A percentile compares a stretch with the other conserved stretches of the same genome.
Evolutionary conservation across 2,113 vertebrate genomes (phyloP).

Genomic region (Halcyon malimbica): DNA sequence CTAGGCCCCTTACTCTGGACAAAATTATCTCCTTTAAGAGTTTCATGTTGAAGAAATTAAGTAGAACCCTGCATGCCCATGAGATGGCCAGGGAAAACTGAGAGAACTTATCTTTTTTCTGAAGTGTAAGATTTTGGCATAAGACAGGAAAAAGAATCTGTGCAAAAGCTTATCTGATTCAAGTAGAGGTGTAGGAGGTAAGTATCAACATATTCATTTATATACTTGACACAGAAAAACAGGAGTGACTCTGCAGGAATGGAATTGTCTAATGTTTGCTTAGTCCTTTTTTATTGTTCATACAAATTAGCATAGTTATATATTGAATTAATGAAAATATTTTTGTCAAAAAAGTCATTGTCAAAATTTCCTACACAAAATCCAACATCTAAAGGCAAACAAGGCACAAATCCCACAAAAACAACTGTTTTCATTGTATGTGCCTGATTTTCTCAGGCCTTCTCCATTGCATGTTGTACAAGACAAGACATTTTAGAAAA

Average conservation of each 20-base stretch:
- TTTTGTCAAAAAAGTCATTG: background rate
- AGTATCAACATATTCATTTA: background rate
- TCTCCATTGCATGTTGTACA: background rate
- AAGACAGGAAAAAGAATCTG: background rate
- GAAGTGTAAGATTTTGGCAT: background rate
- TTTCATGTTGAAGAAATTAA: background rate
- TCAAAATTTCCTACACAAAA: constrained; percentile 42
- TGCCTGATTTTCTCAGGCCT: background rate
- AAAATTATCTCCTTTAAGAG: background rate
- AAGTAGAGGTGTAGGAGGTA: background rate
- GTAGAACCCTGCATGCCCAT: background rate
- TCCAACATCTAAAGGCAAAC: constrained; percentile 39
- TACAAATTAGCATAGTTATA: constrained; percentile 39
- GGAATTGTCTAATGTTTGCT: constrained; percentile 17
- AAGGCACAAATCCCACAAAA: constrained; percentile 21
- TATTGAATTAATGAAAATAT: constrained; percentile 26
- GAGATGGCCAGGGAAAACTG: background rate
- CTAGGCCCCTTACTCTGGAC: background rate
- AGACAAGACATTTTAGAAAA: background rate
- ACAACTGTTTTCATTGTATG: background rate
- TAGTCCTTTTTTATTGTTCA: background rate
- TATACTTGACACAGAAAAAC: background rate
- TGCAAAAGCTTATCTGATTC: constrained; percentile 24
- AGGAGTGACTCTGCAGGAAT: background rate
- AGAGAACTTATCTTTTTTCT: background rate